Conservation (phyloP, 2,797 vertebrate genomes). For the Mormyrops boulengeri region DNA sequence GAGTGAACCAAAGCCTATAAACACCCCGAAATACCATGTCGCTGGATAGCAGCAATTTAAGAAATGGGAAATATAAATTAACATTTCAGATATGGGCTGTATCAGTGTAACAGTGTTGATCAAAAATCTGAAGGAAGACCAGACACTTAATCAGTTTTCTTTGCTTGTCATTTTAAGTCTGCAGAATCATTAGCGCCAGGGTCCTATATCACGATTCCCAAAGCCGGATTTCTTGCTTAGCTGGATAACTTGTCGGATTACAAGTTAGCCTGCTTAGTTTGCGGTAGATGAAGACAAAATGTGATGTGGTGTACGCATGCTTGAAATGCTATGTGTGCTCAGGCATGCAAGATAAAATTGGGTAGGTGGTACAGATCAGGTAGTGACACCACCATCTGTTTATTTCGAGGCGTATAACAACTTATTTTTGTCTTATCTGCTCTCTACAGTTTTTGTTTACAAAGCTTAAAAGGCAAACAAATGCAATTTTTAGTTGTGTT, state of each 20-base stretch:
- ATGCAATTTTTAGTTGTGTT: too few species aligned
- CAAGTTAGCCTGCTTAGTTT: background rate
- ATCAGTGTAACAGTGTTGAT: background rate
- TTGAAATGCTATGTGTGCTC: too few species aligned
- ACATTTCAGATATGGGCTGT: background rate
- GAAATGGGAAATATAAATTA: background rate
- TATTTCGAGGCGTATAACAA: too few species aligned
- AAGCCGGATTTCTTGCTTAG: background rate
- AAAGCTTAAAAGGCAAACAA: too few species aligned
- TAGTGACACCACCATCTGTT: background rate
- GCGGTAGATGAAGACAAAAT: background rate
- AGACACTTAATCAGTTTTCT: background rate
- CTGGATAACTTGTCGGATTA: background rate
- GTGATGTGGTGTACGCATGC: too few species aligned
- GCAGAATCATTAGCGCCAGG: background rate
- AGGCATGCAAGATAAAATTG: background rate
- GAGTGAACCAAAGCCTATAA: background rate
- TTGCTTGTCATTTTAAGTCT: background rate
- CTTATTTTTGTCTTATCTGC: too few species aligned
- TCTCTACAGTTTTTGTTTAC: too few species aligned
- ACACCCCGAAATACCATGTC: background rate
- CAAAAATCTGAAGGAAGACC: background rate
- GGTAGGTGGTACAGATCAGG: too few species aligned
- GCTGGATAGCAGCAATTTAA: background rate
- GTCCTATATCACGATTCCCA: background rate